Conservation (phyloP, 2,113 vertebrate genomes). For the Rhadina sibilatrix region DNA sequence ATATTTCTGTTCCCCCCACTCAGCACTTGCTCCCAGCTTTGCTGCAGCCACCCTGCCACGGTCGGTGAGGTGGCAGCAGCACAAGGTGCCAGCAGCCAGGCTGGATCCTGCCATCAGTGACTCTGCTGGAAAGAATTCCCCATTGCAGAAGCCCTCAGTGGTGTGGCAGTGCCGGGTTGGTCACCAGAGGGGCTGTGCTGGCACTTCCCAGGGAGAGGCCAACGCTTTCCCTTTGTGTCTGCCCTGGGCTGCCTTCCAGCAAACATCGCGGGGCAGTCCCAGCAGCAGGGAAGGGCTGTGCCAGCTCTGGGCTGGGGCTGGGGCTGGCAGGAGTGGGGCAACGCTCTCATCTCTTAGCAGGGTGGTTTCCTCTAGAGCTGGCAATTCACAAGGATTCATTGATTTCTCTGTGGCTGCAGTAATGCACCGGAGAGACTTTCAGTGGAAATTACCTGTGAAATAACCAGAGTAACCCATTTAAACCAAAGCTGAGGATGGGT, state of each 20-base stretch:
- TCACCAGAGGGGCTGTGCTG: neutral
- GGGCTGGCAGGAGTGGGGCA: neutral
- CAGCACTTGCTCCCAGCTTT: rapidly evolving
- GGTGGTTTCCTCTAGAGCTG: neutral
- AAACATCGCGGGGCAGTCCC: rapidly evolving
- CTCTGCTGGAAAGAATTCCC: neutral
- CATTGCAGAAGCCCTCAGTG: neutral
- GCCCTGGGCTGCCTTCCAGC: neutral
- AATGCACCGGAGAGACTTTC: neutral
- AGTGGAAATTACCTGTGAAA: neutral
- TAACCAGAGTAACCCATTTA: neutral
- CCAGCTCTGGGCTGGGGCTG: too few relatives aligned
- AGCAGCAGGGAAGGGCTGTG: neutral
- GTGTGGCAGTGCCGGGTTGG: neutral
- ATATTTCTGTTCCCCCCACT: neutral
- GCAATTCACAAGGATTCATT: rapidly evolving
- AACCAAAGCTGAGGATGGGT: neutral
- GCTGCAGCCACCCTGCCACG: neutral
- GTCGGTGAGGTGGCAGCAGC: neutral
- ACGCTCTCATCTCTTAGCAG: rapidly evolving
- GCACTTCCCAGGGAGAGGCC: neutral
- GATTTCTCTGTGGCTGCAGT: neutral
- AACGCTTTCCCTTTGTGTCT: neutral
- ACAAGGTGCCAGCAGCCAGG: neutral
- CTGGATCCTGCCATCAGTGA: neutral